Conservation (phyloP, 1,140 invertebrate genomes). For the Drosophila orena region DNA sequence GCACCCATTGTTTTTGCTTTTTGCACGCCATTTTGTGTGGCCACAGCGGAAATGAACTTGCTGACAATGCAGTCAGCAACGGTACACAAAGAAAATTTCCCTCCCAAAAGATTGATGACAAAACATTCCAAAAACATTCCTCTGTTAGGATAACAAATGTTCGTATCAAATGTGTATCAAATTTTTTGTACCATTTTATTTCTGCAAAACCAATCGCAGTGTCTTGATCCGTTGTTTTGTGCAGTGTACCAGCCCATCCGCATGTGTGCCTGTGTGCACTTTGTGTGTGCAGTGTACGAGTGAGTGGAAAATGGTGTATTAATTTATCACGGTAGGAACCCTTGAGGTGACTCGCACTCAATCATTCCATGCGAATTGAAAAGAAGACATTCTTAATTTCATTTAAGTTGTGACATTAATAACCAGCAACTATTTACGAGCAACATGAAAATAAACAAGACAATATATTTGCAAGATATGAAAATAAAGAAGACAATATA, state of each 20-base stretch:
- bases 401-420: no score
- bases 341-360: constrained; percentile 31
- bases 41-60: constrained; percentile 50
- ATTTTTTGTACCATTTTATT: no score
- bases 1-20: constrained; percentile 27
- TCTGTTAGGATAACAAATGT: no score
- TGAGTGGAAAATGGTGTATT: constrained; percentile 40
- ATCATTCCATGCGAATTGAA: constrained; percentile 24
- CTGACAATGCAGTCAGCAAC: constrained; percentile 40
- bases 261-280: background rate
- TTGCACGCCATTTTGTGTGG: constrained; percentile 52
- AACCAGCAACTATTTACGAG: no score
- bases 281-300: background rate
- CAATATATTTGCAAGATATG: no score
- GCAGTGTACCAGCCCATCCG: constrained; percentile 2
- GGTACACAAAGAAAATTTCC: background rate
- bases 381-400: background rate
- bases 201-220: no score
- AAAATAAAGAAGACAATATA: no score
- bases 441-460: no score
- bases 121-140: no score
- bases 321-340: constrained; percentile 35
- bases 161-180: no score
- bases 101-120: no score
- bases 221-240: background rate